Percentiles rank a stretch among this genome's conserved stretches.
phyloP scores from a whole-genome alignment of 2,797 vertebrate species.

The Oryzias sinensis region DNA sequence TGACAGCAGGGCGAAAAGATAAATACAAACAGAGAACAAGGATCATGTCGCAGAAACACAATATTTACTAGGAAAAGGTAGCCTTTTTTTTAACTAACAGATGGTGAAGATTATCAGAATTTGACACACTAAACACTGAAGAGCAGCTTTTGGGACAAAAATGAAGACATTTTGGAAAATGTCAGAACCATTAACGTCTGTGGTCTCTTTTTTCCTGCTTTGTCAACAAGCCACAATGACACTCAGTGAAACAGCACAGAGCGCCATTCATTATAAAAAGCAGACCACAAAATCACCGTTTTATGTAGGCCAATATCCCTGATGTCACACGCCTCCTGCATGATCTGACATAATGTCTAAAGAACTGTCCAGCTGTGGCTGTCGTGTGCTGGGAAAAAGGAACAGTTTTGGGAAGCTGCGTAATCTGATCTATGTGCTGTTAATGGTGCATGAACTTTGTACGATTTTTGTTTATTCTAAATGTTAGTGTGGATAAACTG shows the following conservation, averaged over 20 bases:
- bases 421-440: slow-evolving; percentile 40
- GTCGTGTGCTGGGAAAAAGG: slow-evolving; percentile 8
- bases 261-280: slow-evolving; percentile 29
- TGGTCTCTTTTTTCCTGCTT: slow-evolving; percentile 24
- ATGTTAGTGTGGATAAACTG: neutral
- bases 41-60: neutral
- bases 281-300: slow-evolving; percentile 53
- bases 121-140: slow-evolving; percentile 11
- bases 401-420: slow-evolving; percentile 39
- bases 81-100: neutral
- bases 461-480: neutral
- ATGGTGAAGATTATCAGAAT: slow-evolving; percentile 4
- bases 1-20: slow-evolving; percentile 39
- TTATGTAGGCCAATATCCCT: slow-evolving; percentile 54
- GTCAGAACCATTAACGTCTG: slow-evolving; percentile 38
- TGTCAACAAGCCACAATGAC: slow-evolving; percentile 46
- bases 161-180: slow-evolving; percentile 34
- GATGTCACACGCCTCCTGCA: slow-evolving; percentile 45
- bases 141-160: slow-evolving; percentile 14
- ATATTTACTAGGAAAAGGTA: too few relatives aligned
- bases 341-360: slow-evolving; percentile 34
- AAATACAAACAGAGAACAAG: slow-evolving; percentile 24
- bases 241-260: slow-evolving; percentile 30
- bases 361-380: slow-evolving; percentile 33
- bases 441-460: slow-evolving; percentile 5